Conservation (phyloP, 2,113 vertebrate species). For the Phocoena phocoena region DNA sequence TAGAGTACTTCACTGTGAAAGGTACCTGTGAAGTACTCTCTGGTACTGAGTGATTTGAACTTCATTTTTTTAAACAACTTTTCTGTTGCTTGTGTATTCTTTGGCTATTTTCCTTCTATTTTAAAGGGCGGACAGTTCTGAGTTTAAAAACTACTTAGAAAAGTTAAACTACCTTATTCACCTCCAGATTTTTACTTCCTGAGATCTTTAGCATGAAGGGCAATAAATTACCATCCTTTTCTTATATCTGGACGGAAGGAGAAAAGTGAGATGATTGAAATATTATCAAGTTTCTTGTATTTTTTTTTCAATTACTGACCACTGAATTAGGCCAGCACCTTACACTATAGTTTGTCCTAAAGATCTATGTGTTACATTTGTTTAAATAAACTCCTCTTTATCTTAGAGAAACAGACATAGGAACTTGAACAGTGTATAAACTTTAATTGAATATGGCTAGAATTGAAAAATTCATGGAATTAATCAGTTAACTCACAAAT, state of each 20-base stretch:
- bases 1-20: not conserved
- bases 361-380: not conserved
- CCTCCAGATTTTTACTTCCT: not conserved
- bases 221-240: not conserved
- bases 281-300: not conserved
- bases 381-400: not conserved
- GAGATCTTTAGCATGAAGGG: not conserved
- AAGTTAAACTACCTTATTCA: not conserved
- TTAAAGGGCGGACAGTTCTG: not conserved
- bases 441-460: not conserved
- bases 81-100: not conserved
- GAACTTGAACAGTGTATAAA: not conserved
- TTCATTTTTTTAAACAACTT: not conserved
- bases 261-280: not conserved
- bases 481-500: conserved; percentile 10
- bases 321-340: not conserved
- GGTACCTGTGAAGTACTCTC: not conserved
- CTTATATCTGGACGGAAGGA: not conserved
- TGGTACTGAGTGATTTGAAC: not conserved
- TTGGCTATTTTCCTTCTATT: not conserved
- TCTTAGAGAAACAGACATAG: not conserved
- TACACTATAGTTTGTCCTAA: not conserved
- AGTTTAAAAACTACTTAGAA: not conserved
- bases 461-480: not conserved
- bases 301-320: not conserved